Base-by-base conservation (phyloP, 2,888 invertebrate genomes). In the Crioceris asparagi region DNA sequence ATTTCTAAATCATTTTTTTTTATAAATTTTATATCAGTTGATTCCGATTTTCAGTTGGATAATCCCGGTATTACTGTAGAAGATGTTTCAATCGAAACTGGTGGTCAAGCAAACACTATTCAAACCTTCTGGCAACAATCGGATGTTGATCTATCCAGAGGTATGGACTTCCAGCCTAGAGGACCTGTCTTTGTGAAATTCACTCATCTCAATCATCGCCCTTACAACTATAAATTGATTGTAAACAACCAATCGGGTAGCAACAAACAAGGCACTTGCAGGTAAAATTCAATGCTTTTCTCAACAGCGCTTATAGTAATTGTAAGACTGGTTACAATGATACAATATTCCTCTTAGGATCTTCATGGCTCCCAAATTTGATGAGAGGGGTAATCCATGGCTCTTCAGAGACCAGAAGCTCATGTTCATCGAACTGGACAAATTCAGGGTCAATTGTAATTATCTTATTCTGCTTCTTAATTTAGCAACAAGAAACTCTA, bases 141-240 rank as follows among this genome's bases (percentile, higher is more conserved):
- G 39, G 79, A 80, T 32, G 70, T 88, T 44, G 81, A 88, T 54
- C 61, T 90, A 17, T 75, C 79, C 0, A 72, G 85, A 1, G 88
- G 90, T 0, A 71, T 90, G 56, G 87, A 88, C 66, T 88, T 88
- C 64, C 72, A 77, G 7, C 85, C 85, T 0, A 69, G 84, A 1
- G 86, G 86, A 30, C 62, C 75, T 27, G 76, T 86, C 21, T 73
- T 53, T 32, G 47, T 52, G 3, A 34, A 53, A 32, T 78, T 83
- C 59, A 83, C 79, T 1, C 88, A 88, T 63, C 68, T 88, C 41
- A 83, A 87, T 63, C 79, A 87, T 54, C 67, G 72, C 4, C 72
- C 74, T 1, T 88, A 77, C 67, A 66, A 66, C 25, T 86, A 83
- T 54, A 72, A 65, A 17, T 59, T 64, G 39, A 53, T 43, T 6